Evolutionary conservation across 2,113 vertebrate species (phyloP).

Genomic region (Isurus oxyrinchus): DNA sequence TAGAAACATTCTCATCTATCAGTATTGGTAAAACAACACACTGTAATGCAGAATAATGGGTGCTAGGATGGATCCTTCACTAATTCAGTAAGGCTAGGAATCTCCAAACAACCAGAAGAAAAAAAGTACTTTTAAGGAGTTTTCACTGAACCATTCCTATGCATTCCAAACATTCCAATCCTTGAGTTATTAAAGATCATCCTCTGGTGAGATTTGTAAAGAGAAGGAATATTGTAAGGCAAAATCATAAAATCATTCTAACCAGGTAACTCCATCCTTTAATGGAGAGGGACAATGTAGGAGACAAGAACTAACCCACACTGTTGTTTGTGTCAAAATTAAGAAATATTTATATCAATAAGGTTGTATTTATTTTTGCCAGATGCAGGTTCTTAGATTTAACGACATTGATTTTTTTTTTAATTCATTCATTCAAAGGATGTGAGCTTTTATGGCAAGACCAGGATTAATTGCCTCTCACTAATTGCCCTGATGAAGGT

Average conservation of each 20-base stretch:
- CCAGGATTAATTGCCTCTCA: too few species aligned
- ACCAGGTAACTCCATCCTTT: not conserved
- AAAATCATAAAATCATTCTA: not conserved
- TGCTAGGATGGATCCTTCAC: constrained; percentile 18
- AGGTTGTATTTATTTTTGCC: not conserved
- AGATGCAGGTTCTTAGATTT: not conserved
- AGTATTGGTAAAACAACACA: constrained; percentile 18
- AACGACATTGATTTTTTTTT: too few species aligned
- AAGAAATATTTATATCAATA: not conserved
- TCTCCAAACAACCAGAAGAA: not conserved
- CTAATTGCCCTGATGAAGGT: too few species aligned
- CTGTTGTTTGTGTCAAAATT: not conserved
- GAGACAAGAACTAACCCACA: not conserved
- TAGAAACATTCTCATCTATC: not conserved
- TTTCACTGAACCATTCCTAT: not conserved
- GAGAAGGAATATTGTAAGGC: not conserved
- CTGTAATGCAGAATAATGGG: not conserved
- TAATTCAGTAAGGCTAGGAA: not conserved
- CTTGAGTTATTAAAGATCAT: not conserved
- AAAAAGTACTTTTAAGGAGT: not conserved
- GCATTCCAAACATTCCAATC: not conserved
- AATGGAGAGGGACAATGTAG: not conserved
- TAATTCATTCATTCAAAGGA: too few species aligned
- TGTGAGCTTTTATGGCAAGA: too few species aligned
- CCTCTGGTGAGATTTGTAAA: not conserved